Evolutionary conservation across 2,797 vertebrate genomes (phyloP).

Genomic region (Enteromius thamalakanensis): DNA sequence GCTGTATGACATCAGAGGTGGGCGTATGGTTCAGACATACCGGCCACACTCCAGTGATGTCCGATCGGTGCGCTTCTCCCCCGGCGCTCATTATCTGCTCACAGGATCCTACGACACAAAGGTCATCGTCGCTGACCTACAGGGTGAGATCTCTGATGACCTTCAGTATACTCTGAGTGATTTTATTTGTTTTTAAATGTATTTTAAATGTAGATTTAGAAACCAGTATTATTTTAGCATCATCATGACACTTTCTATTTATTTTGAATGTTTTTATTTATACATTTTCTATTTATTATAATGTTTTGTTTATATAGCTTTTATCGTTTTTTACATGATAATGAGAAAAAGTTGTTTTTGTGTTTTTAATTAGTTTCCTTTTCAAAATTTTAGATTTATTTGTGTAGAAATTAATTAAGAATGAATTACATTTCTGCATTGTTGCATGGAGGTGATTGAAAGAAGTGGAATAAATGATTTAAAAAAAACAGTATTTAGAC

Average conservation of each 20-base stretch:
- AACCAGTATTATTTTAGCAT: background rate
- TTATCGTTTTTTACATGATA: background rate
- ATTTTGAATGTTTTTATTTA: background rate
- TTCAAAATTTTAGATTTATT: background rate
- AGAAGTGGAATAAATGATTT: background rate
- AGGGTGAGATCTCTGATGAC: constrained; percentile 80
- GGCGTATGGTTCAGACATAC: constrained; percentile 94
- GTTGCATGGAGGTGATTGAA: background rate
- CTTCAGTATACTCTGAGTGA: background rate
- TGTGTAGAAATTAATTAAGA: background rate
- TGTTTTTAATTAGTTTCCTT: background rate
- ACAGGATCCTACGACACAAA: constrained; percentile 98
- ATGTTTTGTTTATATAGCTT: background rate
- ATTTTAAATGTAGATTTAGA: background rate
- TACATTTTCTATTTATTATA: background rate
- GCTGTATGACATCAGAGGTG: constrained; percentile 94
- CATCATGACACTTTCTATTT: background rate
- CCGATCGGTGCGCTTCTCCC: constrained; percentile 95
- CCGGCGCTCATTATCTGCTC: constrained; percentile 94
- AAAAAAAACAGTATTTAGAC: too few species aligned
- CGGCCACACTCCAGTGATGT: constrained; percentile 91
- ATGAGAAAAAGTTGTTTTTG: background rate
- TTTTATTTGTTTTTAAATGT: background rate
- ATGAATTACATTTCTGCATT: background rate
- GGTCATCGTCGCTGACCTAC: constrained; percentile 92